Evolutionary conservation across 2,113 vertebrate genomes (phyloP).

Genomic region (Echinops telfairi): DNA sequence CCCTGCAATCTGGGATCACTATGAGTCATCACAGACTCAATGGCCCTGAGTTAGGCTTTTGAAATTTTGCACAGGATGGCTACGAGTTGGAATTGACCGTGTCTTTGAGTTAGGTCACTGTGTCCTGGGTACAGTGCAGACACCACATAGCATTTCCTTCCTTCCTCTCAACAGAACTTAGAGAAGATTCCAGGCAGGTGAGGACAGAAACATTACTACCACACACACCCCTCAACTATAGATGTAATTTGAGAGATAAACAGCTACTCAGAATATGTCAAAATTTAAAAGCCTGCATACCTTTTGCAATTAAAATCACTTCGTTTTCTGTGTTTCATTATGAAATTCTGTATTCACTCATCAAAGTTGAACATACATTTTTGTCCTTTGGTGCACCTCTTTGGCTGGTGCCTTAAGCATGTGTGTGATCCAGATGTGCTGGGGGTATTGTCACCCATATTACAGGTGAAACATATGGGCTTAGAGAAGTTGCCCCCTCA

Average conservation of each 20-base stretch:
- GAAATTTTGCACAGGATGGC: too few relatives aligned
- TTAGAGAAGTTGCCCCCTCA: neutral
- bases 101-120: neutral
- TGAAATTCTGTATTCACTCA: neutral
- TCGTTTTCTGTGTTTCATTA: neutral
- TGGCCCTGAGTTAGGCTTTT: too few relatives aligned
- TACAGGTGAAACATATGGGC: neutral
- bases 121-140: neutral
- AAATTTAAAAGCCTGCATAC: neutral
- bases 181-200: neutral
- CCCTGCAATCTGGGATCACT: too few relatives aligned
- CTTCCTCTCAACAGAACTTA: neutral
- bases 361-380: slow-evolving; percentile 2
- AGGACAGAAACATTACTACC: neutral
- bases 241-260: neutral
- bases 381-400: neutral
- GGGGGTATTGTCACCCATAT: neutral
- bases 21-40: too few relatives aligned
- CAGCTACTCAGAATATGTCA: neutral
- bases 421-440: neutral
- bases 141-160: neutral
- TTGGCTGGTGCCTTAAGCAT: neutral
- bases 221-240: neutral
- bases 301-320: slow-evolving; percentile 51
- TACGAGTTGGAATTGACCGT: too few relatives aligned